Evolutionary conservation across 2,797 vertebrate genomes (phyloP), one percentile per base, ranked within the genome.

Genomic region (Oreochromis grahami): DNA sequence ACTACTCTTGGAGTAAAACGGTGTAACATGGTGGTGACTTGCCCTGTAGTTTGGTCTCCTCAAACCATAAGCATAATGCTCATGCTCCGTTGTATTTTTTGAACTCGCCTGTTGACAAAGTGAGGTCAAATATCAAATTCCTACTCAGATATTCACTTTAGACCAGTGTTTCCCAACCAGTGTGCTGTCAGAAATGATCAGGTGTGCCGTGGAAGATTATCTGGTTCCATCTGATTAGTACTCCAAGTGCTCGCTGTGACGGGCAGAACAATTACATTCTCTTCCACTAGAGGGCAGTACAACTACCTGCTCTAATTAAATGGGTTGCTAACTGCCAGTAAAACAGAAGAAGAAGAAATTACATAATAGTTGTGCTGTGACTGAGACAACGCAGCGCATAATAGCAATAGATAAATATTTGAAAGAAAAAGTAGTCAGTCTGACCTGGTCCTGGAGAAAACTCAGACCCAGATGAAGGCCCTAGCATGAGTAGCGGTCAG

Each of bases 1-100:
- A 3, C 77, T 95, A 79, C 96, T 97, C 56, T 92, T 88, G 36
- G 98, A 98, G 93, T 97, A 97, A 88, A 98, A 98, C 1, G 88
- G 83, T 0, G 2, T 19, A 15, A 93, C 52, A 0, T 3, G 8
- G n/a, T 89, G 93, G 3, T 53, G 36, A 32, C 85, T 93, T 0
- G 65, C 41, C 2, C 41, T 45, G 74, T 97, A 94, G 0, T 85
- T 55, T 4, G 93, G 85, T 0, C n/a, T 56, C 1, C 85, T 85
- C 1, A 60, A 0, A 1, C 26, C 7, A 0, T 1, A 6, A 4
- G 6, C 10, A 13, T 65, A 82, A 1, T 5, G 19, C n/a, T 76
- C 53, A 11, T 29, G 50, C 0, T 84, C 29, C 6, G 81, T 45
- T 1, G 4, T n/a, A 24, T 81, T 83, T 4, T 76, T 84, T 1